Base-by-base conservation (phyloP, 92 coral and sea anemone species). In the Porites cylindrica region DNA sequence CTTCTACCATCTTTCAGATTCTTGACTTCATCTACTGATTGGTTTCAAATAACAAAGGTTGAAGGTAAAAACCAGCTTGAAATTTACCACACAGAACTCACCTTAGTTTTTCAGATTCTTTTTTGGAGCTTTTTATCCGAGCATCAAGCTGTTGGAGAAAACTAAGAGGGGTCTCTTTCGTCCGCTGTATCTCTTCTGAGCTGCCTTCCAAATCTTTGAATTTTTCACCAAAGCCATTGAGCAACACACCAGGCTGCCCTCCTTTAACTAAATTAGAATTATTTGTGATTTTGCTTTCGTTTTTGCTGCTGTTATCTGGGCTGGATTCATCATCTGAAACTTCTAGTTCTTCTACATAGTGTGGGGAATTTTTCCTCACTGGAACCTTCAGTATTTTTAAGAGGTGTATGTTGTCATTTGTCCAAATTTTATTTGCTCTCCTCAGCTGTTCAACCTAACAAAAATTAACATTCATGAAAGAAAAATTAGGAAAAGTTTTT, bases 361-460 rank as follows among this genome's bases (percentile, higher is more conserved):
- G 85, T 61, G 60, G 59, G 8, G 90, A 88, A 8, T 90, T 92
- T 24, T 85, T 76, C 85, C 79, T 93, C 6, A 97, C 87, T 17
- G 99, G 99, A 72, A 97, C 91, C 86, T 93, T 95, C 78, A 97
- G 72, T 32, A 92, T 94, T 62, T 94, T 95, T 60, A 88, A 86
- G 61, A 93, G 80, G 72, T 91, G 97, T 51, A 97, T 93, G 75
- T 95, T 95, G 82, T 97, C 99, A 93, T 92, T 93, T 20, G 98
- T 87, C 99, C 99, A 97, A 51, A 97, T 74, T 73, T 94, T 97
- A 93, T 97, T 97, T 3, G 87, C 92, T 63, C 98, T 89, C 82
- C 94, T 92, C 11, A 97, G 88, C 81, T 95, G 94, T 60, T 94
- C 97, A 16, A 94, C 93, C 97, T 94, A 38, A 38, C 5, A 38